These are phyloP conservation scores for Ophion ventricosus DNA, from an alignment of 2,888 invertebrate species.

Conservation along the genomic window DNA sequence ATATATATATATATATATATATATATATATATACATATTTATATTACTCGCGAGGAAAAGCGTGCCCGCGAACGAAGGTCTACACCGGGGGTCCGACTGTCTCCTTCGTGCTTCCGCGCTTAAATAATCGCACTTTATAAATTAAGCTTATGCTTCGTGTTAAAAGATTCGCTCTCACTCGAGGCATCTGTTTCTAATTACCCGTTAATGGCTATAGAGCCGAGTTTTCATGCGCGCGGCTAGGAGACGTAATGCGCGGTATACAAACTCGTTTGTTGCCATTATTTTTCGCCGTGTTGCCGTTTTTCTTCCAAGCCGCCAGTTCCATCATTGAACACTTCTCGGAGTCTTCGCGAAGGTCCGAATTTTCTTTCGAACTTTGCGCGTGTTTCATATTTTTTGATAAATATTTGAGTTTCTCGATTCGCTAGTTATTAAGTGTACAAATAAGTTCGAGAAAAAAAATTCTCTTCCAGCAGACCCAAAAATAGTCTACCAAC, in stretches of 20 bases:
- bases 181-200: conserved; percentile 84
- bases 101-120: conserved; percentile 68
- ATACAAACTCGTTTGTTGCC: conserved; percentile 73
- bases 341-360: conserved; percentile 16
- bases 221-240: conserved; percentile 66
- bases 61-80: conserved; percentile 72
- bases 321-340: conserved; percentile 30
- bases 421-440: too few species aligned
- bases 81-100: conserved; percentile 70
- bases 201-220: conserved; percentile 82
- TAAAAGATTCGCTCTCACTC: conserved; percentile 81
- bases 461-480: too few species aligned
- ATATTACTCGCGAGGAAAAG: conserved; percentile 8
- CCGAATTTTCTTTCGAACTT: neutral
- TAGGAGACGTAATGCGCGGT: conserved; percentile 1
- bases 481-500: too few species aligned
- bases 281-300: conserved; percentile 72
- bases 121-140: conserved; percentile 83
- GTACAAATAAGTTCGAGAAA: too few species aligned
- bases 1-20: neutral
- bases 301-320: conserved; percentile 45
- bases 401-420: too few species aligned
- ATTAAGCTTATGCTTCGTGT: conserved; percentile 83
- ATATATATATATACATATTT: conserved; percentile 30
- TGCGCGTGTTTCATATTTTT: too few species aligned